These are phyloP conservation scores for Syngnathus acus DNA, from an alignment of 2,797 vertebrate genomes.

Conservation along the genomic window DNA sequence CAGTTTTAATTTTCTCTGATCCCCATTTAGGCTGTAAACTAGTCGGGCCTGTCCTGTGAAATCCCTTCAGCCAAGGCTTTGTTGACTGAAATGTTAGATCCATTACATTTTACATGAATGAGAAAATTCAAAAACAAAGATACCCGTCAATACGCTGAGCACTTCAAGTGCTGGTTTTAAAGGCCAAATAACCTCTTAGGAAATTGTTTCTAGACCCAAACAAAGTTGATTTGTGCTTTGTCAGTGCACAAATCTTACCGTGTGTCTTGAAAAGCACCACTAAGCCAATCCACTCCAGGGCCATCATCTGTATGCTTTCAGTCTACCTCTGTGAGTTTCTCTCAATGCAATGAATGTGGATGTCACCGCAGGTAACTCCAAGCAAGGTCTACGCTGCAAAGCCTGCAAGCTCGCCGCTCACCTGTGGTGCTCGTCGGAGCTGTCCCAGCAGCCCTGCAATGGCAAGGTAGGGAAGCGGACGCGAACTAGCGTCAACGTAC, in stretches of 20 bases:
- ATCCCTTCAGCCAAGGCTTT: no score
- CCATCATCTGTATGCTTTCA: neutral
- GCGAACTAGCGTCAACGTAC: no score
- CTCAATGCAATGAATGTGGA: neutral
- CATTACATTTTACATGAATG: no score
- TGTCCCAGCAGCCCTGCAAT: slow-evolving; percentile 80
- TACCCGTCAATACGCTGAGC: no score
- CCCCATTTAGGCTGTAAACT: neutral
- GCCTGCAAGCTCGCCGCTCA: slow-evolving; percentile 82
- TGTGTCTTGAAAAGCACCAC: neutral
- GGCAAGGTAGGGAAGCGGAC: slow-evolving; percentile 71
- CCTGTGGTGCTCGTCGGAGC: slow-evolving; percentile 85
- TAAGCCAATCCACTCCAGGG: neutral
- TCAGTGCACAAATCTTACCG: neutral
- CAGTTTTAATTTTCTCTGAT: neutral
- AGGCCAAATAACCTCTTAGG: neutral
- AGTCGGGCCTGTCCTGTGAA: neutral
- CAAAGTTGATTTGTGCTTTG: neutral
- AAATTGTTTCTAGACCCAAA: neutral
- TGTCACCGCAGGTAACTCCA: slow-evolving; percentile 77
- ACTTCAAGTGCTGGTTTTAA: no score
- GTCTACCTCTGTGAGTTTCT: neutral
- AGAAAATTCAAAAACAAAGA: no score
- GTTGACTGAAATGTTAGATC: no score
- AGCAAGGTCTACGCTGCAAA: slow-evolving; percentile 87